Evolutionary conservation across 2,888 invertebrate genomes (phyloP).

Genomic region (Luffia ferchaultella): DNA sequence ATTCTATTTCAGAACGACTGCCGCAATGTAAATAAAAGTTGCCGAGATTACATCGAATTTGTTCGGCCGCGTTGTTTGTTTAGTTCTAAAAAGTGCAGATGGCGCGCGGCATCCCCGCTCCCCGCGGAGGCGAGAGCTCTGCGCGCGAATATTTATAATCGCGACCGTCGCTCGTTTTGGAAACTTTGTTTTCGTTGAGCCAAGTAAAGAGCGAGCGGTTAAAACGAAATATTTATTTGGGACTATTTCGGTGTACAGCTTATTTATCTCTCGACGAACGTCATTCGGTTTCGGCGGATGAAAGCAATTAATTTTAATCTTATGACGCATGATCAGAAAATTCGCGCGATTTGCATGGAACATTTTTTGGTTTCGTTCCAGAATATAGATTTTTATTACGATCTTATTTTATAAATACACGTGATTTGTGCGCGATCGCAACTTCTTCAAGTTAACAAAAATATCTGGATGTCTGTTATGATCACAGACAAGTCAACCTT

Average conservation of each 20-base stretch:
- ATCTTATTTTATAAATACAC: not conserved
- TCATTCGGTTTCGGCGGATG: conserved; percentile 48
- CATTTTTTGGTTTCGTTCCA: not conserved
- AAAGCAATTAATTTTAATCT: conserved; percentile 48
- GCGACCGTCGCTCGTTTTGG: conserved; percentile 39
- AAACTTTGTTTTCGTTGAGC: conserved; percentile 48
- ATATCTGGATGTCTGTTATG: too few relatives aligned
- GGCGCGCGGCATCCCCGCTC: conserved; percentile 31
- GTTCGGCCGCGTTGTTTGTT: conserved; percentile 41
- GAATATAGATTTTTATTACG: not conserved
- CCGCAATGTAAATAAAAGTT: conserved; percentile 51
- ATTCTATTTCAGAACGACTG: conserved; percentile 45
- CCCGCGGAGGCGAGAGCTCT: conserved; percentile 15
- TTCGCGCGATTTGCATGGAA: conserved; percentile 3
- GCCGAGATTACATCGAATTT: conserved; percentile 36
- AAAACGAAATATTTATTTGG: conserved; percentile 48
- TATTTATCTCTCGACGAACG: conserved; percentile 45
- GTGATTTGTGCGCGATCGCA: not conserved
- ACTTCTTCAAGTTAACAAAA: too few relatives aligned
- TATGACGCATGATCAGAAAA: conserved; percentile 42
- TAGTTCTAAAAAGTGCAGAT: conserved; percentile 26
- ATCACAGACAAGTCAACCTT: too few relatives aligned
- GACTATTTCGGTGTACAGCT: conserved; percentile 42
- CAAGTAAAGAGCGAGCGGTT: conserved; percentile 40
- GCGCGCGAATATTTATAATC: conserved; percentile 48